A percentile compares a stretch with the other conserved stretches of the same genome.
phyloP scores from a whole-genome alignment of 2,113 vertebrate species.

The Mesocricetus auratus region DNA sequence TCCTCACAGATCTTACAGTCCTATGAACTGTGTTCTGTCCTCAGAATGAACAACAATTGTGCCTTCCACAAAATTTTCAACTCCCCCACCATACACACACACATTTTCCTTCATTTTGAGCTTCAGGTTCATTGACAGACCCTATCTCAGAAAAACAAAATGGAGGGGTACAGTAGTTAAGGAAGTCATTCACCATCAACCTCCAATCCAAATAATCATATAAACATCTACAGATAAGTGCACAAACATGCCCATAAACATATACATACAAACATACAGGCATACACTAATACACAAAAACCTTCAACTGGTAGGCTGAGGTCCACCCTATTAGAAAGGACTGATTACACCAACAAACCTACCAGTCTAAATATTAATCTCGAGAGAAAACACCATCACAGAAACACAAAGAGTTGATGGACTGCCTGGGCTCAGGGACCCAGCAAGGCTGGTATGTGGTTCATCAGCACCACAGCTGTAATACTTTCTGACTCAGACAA shows the following conservation, averaged over 20 bases:
- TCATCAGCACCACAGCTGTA: no score
- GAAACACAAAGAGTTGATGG: not conserved
- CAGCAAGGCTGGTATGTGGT: not conserved
- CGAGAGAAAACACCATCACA: not conserved
- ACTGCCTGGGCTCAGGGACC: not conserved
- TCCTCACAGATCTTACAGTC: not conserved
- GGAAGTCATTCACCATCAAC: not conserved
- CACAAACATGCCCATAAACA: not conserved
- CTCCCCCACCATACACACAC: not conserved
- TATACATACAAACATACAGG: not conserved
- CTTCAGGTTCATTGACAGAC: not conserved
- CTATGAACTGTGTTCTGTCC: not conserved
- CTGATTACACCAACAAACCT: not conserved
- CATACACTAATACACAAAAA: not conserved
- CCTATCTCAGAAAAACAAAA: not conserved
- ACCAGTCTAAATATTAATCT: not conserved
- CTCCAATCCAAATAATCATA: not conserved
- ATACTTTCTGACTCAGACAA: not conserved
- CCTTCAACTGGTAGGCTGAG: not conserved
- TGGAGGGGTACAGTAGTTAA: accelerated
- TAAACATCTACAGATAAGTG: not conserved
- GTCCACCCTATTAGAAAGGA: not conserved
- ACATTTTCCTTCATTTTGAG: not conserved
- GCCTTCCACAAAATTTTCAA: not conserved
- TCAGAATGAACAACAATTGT: not conserved